These are phyloP conservation scores for Peucedramus taeniatus DNA, from an alignment of 2,113 vertebrate genomes.

Conservation along the genomic window DNA sequence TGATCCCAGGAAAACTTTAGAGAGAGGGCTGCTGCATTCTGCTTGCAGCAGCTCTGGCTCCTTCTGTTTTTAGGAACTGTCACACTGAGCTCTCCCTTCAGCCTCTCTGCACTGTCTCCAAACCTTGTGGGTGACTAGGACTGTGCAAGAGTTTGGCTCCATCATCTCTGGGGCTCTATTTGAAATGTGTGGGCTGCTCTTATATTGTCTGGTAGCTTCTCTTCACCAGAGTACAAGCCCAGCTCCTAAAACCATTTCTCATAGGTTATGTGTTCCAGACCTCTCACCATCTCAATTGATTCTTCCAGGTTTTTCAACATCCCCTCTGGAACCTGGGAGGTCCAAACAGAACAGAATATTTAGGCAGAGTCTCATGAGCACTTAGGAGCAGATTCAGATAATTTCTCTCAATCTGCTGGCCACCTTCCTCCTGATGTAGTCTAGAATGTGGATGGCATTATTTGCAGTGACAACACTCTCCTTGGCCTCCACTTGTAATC, in stretches of 20 bases:
- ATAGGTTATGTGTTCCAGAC: neutral
- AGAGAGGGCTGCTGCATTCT: neutral
- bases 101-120: neutral
- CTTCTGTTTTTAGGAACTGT: neutral
- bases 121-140: neutral
- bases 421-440: neutral
- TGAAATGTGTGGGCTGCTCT: neutral
- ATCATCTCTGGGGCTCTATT: neutral
- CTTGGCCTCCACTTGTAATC: neutral
- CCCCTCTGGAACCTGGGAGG: neutral
- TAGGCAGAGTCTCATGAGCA: neutral
- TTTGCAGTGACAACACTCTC: neutral
- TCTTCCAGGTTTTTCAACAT: neutral
- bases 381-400: neutral
- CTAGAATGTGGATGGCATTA: neutral
- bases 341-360: neutral
- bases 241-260: neutral
- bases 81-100: neutral
- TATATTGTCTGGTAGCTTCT: neutral
- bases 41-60: neutral
- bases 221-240: neutral
- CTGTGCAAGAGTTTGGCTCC: neutral
- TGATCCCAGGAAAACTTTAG: slow-evolving; percentile 11
- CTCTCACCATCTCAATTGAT: neutral
- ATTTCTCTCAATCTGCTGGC: neutral